Evolutionary conservation across 1,140 invertebrate genomes (phyloP), one percentile per base, ranked within the genome.

Genomic region (Conus ventricosus): DNA sequence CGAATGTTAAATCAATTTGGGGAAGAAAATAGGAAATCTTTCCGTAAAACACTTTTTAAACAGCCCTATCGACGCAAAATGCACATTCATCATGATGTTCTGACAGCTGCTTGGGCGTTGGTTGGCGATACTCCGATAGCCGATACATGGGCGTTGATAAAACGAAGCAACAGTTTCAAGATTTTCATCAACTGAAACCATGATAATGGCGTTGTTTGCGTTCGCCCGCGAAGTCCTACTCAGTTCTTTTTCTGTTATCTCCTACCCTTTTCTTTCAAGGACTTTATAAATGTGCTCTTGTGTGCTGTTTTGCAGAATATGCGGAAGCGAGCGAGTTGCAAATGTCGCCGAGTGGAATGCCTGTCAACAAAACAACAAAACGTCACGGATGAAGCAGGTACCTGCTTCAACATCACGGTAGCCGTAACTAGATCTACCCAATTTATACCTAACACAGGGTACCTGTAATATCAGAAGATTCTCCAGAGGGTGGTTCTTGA

Each of bases 391-490:
- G 67, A 71, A 71, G 67, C 67, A 71, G 67, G 67, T 71, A 8
- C 67, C 67, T 71, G 67, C 20, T 71, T 23, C 67, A 71, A 71
- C 67, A 71, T 71, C 67, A 71, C 67, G 23, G 67, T 20, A 13
- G 23, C 20, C 15, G 20, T n/a, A 71, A 71, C 23, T 7, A 71
- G 20, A 7, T 23, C 67, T 20, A 63, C 60, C 11, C 60, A 20
- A 63, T 20, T 71, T 71, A 23, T 71, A 4, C 11, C 23, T 71
- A 20, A 20, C 67, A 23, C 7, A 5, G 11, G 67, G 83, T 91
- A 91, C 92, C 91, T 90, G 90, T 92, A 11, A 91, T 92, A 91
- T 94, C 93, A n/a, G 93, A 92, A 54, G 94, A 94, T 90, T 95
- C 94, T 25, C 94, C 93, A 75, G 92, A 93, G 60, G 95, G 94